phyloP scores from a whole-genome alignment of 2,888 invertebrate genomes.

The Acronicta psi region DNA sequence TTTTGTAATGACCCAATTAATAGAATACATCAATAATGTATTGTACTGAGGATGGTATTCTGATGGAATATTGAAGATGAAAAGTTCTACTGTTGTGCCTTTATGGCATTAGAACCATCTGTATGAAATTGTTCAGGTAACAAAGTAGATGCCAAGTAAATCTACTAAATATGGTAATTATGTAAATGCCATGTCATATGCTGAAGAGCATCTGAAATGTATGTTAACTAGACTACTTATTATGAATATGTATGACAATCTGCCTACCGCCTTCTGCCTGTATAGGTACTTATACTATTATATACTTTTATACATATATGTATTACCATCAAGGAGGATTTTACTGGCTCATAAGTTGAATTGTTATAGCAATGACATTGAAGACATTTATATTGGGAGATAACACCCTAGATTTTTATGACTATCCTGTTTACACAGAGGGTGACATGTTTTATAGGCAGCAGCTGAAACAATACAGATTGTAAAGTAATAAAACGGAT shows the following conservation, averaged over 20 bases:
- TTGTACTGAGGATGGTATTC: no score
- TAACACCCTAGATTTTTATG: conserved; percentile 17
- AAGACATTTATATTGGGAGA: conserved; percentile 1
- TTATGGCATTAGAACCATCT: no score
- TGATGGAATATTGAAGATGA: no score
- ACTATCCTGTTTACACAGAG: conserved; percentile 24
- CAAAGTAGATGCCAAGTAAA: no score
- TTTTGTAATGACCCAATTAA: no score
- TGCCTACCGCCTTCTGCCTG: no score
- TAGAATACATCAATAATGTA: no score
- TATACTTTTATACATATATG: no score
- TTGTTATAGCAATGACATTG: conserved; percentile 5
- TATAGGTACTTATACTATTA: no score
- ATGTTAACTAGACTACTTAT: neutral
- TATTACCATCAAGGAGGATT: neutral
- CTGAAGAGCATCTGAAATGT: conserved; percentile 17
- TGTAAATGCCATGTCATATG: conserved; percentile 3
- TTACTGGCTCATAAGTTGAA: neutral
- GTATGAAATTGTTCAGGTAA: no score
- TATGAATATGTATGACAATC: conserved; percentile 3
- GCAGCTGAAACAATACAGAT: conserved; percentile 38
- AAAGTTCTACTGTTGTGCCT: no score
- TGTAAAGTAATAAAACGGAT: conserved; percentile 29
- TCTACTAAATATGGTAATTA: neutral
- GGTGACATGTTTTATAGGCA: conserved; percentile 38